Conservation (phyloP, 2,888 invertebrate genomes). For the Arctia plantaginis region DNA sequence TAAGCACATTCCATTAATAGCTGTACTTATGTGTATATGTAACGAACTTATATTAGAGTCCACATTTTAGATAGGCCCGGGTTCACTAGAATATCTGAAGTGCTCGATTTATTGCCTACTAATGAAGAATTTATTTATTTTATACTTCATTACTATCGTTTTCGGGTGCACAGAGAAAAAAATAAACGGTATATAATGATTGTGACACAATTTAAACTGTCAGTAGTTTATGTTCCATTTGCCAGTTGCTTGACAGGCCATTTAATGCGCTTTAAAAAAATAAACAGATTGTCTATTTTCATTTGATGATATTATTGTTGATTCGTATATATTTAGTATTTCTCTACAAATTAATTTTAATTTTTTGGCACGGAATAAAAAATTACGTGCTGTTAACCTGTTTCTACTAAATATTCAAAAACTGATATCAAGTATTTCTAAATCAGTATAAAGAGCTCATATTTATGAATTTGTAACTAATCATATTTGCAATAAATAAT, state of each 20-base stretch:
- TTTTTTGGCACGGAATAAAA: no score
- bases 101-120: not conserved
- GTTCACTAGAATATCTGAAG: not conserved
- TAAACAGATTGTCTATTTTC: no score
- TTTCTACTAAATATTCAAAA: no score
- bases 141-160: conserved; percentile 16
- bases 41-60: not conserved
- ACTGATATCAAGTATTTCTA: not conserved
- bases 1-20: not conserved
- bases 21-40: not conserved
- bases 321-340: no score
- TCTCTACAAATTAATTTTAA: no score
- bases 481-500: no score
- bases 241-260: no score
- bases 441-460: not conserved
- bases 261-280: no score
- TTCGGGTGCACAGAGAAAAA: conserved; percentile 34
- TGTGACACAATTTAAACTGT: conserved; percentile 18
- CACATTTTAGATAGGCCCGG: not conserved
- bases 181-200: conserved; percentile 34
- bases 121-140: not conserved
- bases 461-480: no score
- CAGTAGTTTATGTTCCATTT: not conserved
- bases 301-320: no score
- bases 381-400: no score